A percentile compares a stretch with the other conserved stretches of the same genome.
Evolutionary conservation across 1,140 invertebrate species (phyloP).

Genomic region (Cydia fagiglandana): DNA sequence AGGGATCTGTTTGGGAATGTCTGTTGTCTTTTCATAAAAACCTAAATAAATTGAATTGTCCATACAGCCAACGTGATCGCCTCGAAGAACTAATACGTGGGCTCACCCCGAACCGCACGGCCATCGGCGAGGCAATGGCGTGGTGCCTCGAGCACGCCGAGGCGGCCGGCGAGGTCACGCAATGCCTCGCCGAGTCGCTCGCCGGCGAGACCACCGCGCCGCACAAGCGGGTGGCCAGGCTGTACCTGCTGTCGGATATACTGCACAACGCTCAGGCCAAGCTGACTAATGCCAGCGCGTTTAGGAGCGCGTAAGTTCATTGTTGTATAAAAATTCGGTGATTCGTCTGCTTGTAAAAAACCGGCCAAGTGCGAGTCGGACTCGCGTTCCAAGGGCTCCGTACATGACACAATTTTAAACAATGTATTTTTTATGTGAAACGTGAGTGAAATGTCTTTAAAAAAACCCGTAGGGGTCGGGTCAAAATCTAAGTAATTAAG

Average conservation of each 20-base stretch:
- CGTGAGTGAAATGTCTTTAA: too few relatives aligned
- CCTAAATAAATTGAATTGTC: too few relatives aligned
- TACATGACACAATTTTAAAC: too few relatives aligned
- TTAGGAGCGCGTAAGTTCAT: constrained; percentile 88
- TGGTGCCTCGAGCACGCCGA: constrained; percentile 99
- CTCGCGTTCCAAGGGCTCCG: too few relatives aligned
- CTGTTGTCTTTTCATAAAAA: too few relatives aligned
- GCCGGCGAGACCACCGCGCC: constrained; percentile 89
- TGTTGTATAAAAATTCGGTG: too few relatives aligned
- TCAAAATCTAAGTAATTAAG: too few relatives aligned
- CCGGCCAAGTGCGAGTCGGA: too few relatives aligned
- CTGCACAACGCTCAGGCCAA: constrained; percentile 98
- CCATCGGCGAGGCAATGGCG: constrained; percentile 97
- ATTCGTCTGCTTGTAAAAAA: too few relatives aligned
- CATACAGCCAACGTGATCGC: constrained; percentile 89
- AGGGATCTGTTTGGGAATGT: too few relatives aligned
- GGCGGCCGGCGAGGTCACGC: constrained; percentile 95
- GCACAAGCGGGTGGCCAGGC: constrained; percentile 94
- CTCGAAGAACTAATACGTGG: constrained; percentile 95
- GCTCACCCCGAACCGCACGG: constrained; percentile 91
- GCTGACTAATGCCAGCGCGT: constrained; percentile 98
- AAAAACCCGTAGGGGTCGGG: too few relatives aligned
- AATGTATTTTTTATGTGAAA: too few relatives aligned
- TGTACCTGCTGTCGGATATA: constrained; percentile 98
- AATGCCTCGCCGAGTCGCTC: constrained; percentile 95